These are phyloP conservation scores for Maccullochella peelii DNA, from an alignment of 2,113 vertebrate genomes.

Conservation along the genomic window DNA sequence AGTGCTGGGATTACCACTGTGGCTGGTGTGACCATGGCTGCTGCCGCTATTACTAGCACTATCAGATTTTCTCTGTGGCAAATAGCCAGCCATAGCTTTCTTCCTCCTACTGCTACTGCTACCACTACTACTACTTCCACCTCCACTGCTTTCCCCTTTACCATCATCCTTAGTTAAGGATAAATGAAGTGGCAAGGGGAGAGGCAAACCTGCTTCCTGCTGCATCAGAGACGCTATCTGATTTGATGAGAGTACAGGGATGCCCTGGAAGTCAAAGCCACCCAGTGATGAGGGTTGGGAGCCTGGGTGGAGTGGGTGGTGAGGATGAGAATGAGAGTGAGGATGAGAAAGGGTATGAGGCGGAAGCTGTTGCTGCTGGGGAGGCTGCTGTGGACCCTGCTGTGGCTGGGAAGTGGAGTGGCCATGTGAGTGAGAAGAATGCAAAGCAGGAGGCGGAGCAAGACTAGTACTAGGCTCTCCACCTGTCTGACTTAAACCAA, in stretches of 20 bases:
- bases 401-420: conserved; percentile 81
- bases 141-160: conserved; percentile 80
- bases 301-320: conserved; percentile 85
- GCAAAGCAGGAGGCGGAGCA: conserved; percentile 85
- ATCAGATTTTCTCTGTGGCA: conserved; percentile 87
- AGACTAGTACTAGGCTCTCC: conserved; percentile 82
- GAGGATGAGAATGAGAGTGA: conserved; percentile 83
- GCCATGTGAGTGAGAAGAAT: conserved; percentile 84
- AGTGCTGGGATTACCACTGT: conserved; percentile 80
- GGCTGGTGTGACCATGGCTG: conserved; percentile 74
- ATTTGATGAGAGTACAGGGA: conserved; percentile 87
- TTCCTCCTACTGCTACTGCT: conserved; percentile 85
- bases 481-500: conserved; percentile 83
- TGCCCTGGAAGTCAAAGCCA: conserved; percentile 88
- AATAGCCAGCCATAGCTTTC: conserved; percentile 88
- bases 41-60: conserved; percentile 71
- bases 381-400: conserved; percentile 77
- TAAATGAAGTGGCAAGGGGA: conserved; percentile 85
- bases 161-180: conserved; percentile 86
- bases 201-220: conserved; percentile 85
- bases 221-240: conserved; percentile 87
- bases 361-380: conserved; percentile 85
- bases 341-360: conserved; percentile 84
- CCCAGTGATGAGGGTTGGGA: conserved; percentile 83
- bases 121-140: conserved; percentile 76